A percentile compares a stretch with the other conserved stretches of the same genome.
Evolutionary conservation across 2,888 invertebrate genomes (phyloP).

Genomic region (Drosophila gaucha): DNA sequence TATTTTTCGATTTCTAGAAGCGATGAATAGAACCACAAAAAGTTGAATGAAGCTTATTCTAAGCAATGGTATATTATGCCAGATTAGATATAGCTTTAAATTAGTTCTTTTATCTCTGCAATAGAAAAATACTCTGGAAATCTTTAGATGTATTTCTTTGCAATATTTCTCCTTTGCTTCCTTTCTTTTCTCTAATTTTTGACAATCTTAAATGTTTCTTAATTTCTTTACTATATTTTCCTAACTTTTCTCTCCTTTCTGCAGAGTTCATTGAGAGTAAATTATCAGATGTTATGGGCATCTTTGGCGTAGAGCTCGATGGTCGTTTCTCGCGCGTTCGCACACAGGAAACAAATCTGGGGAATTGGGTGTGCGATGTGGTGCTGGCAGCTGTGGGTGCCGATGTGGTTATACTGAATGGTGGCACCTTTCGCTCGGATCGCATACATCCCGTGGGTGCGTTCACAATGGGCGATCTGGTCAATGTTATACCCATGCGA

Average conservation of each 20-base stretch:
- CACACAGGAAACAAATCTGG: conserved; percentile 94
- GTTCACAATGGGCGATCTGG: conserved; percentile 93
- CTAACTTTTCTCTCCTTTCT: conserved; percentile 19
- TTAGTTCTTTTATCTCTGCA: too few species aligned
- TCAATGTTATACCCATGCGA: conserved; percentile 93
- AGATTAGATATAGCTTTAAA: too few species aligned
- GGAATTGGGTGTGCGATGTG: conserved; percentile 93
- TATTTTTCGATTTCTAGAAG: too few species aligned
- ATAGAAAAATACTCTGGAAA: too few species aligned
- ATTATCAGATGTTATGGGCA: conserved; percentile 93
- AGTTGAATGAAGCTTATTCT: too few species aligned
- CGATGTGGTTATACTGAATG: conserved; percentile 93
- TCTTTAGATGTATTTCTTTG: too few species aligned
- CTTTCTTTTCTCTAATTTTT: neutral
- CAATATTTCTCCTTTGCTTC: neutral
- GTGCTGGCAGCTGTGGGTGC: conserved; percentile 93
- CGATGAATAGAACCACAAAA: too few species aligned
- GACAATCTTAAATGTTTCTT: too few species aligned
- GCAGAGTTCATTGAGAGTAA: conserved; percentile 92
- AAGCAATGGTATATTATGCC: too few species aligned
- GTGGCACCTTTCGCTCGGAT: conserved; percentile 86
- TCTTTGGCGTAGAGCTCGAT: conserved; percentile 94
- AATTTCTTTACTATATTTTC: too few species aligned
- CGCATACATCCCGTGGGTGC: conserved; percentile 91
- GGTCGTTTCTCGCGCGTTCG: conserved; percentile 93